Conservation (phyloP, 2,888 invertebrate species). For the Athalia rosae region DNA sequence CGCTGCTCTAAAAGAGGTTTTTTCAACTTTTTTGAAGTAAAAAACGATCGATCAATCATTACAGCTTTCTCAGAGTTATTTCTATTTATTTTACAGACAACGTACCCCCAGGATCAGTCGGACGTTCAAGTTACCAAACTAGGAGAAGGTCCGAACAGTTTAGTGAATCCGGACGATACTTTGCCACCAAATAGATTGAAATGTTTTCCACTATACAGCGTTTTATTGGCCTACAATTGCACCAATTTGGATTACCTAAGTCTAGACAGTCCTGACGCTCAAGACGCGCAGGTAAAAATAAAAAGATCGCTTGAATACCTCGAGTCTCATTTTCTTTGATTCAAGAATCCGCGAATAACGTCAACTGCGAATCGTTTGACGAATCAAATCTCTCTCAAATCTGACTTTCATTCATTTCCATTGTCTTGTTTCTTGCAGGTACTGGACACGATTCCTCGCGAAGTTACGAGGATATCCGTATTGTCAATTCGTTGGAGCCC, state of each 20-base stretch:
- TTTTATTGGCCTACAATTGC: conserved; percentile 85
- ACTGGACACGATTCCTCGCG: conserved; percentile 71
- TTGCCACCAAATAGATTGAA: conserved; percentile 80
- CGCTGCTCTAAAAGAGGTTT: too few species aligned
- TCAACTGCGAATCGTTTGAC: too few species aligned
- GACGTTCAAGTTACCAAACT: conserved; percentile 71
- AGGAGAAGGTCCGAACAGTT: conserved; percentile 70
- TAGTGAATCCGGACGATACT: conserved; percentile 65
- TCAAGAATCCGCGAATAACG: too few species aligned
- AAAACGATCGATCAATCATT: background rate
- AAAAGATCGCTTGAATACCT: background rate
- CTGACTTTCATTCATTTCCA: too few species aligned
- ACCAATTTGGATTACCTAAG: conserved; percentile 82
- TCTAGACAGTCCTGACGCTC: conserved; percentile 75
- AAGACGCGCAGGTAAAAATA: conserved; percentile 65
- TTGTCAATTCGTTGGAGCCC: conserved; percentile 69
- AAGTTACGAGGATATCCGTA: conserved; percentile 66
- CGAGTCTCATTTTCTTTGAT: too few species aligned
- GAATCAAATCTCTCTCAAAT: too few species aligned
- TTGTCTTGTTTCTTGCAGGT: conserved; percentile 57
- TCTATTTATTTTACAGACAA: conserved; percentile 59
- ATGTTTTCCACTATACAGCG: conserved; percentile 89
- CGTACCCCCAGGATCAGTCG: conserved; percentile 68
- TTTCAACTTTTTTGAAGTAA: background rate
- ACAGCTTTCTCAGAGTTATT: conserved; percentile 54